These are phyloP conservation scores for Spilogale gracilis DNA, from an alignment of 2,113 vertebrate species.

Conservation along the genomic window DNA sequence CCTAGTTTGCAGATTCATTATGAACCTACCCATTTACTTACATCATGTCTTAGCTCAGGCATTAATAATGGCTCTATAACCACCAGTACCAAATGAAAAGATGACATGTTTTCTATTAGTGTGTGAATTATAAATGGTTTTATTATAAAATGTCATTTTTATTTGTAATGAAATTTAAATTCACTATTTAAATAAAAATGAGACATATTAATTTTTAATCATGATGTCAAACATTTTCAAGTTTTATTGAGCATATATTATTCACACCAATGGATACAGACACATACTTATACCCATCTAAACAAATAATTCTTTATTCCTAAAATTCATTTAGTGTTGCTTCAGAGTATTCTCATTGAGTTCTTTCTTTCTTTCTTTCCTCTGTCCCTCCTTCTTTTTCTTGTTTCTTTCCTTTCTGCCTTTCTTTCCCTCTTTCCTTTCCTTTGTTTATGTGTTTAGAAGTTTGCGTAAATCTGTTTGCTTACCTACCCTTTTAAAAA, in stretches of 20 bases:
- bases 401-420: background rate
- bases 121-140: background rate
- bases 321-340: background rate
- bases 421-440: background rate
- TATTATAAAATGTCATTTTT: background rate
- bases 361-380: background rate
- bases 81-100: background rate
- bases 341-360: background rate
- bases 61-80: background rate
- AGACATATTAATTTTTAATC: background rate
- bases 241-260: background rate
- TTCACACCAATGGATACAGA: background rate
- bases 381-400: background rate
- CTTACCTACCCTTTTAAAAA: background rate
- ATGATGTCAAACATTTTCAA: background rate
- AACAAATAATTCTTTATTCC: background rate
- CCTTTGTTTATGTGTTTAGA: background rate
- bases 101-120: background rate
- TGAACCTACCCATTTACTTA: background rate
- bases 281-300: background rate
- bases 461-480: background rate
- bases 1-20: background rate
- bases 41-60: background rate
- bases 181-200: background rate
- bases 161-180: background rate